Evolutionary conservation across 2,797 vertebrate genomes (phyloP).

Genomic region (Oreochromis mossambicus): DNA sequence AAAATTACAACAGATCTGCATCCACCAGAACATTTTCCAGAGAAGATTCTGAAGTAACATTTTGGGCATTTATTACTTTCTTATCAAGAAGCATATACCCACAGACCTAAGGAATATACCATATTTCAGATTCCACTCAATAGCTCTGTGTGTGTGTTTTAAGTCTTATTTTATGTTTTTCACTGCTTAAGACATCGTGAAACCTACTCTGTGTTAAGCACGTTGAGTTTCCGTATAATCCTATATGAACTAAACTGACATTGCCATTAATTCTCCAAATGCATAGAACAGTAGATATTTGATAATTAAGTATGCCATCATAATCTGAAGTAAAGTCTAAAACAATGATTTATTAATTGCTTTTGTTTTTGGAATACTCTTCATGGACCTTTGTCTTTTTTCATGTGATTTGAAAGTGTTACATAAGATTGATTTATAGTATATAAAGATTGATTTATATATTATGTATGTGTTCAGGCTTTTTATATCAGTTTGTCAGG

Average conservation of each 20-base stretch:
- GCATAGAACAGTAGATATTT: background rate
- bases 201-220: background rate
- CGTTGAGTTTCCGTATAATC: background rate
- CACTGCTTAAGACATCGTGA: background rate
- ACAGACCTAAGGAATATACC: background rate
- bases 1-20: background rate
- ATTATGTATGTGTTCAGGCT: background rate
- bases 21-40: background rate
- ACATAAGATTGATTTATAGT: background rate
- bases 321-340: background rate
- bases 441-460: background rate
- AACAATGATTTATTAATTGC: background rate
- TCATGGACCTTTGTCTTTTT: background rate
- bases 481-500: background rate
- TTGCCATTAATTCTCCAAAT: background rate
- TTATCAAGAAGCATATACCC: background rate
- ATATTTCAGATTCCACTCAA: background rate
- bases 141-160: background rate
- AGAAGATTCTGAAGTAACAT: background rate
- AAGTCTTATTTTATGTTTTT: background rate
- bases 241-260: background rate
- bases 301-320: background rate
- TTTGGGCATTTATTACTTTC: background rate
- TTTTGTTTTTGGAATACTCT: background rate
- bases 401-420: background rate